These are phyloP conservation scores for Pseudomyrmex cubaensis DNA, from an alignment of 1,140 invertebrate species.

Conservation along the genomic window DNA sequence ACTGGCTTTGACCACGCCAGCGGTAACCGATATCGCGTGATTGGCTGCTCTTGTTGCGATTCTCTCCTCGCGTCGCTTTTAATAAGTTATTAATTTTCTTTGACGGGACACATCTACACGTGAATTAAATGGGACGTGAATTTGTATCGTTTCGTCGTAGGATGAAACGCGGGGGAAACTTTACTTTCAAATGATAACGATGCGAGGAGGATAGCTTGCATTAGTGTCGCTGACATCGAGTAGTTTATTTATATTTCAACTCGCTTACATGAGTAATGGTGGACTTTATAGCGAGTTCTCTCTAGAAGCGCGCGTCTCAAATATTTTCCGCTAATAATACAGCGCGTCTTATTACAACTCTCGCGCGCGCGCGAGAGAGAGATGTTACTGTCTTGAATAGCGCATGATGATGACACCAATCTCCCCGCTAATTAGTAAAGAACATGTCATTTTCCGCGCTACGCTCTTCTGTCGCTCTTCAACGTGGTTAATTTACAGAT, in stretches of 20 bases:
- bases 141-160: background rate
- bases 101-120: background rate
- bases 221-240: conserved; percentile 25
- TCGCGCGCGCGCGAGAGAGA: background rate
- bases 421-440: conserved; percentile 47
- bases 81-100: conserved; percentile 51
- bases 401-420: conserved; percentile 21
- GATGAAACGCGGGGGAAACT: background rate
- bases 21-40: conserved; percentile 59
- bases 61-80: conserved; percentile 11
- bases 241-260: conserved; percentile 59
- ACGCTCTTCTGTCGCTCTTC: background rate
- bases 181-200: conserved; percentile 27
- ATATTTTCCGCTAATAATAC: conserved; percentile 42
- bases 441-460: background rate
- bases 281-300: conserved; percentile 36
- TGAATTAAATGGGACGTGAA: conserved; percentile 7
- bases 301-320: background rate
- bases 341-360: conserved; percentile 52
- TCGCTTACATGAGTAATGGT: conserved; percentile 46
- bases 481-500: too few species aligned
- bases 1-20: conserved; percentile 36
- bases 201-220: background rate
- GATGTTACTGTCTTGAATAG: conserved; percentile 27
- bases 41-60: conserved; percentile 45